Base-by-base conservation (phyloP, 1,140 invertebrate genomes). In the Euwallacea fornicatus region DNA sequence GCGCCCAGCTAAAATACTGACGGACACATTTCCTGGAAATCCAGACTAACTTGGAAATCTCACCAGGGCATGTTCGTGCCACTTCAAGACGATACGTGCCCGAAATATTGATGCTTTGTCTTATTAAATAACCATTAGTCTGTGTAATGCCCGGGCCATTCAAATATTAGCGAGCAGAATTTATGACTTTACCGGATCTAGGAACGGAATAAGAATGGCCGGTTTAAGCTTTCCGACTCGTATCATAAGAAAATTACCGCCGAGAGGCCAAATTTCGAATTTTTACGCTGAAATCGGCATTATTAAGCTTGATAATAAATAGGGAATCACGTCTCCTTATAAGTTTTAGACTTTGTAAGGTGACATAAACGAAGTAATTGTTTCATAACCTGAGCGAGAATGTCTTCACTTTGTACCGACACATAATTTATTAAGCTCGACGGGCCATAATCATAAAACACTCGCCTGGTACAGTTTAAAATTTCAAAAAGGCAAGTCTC, bases 51-150 rank as follows among this genome's bases (percentile, higher is more conserved):
- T 70, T 42, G 13, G 47, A 21, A 70, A 61, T 64, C 53, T 55
- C 69, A 56, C 62, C 60, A 15, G 62, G 67, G 60, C 61, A 69
- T 69, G 54, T 63, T 69, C 67, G 69, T 70, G 69, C 69, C 59
- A 64, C 69, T 70, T 69, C 69, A 65, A 65, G 61, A 56, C 41
- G 61, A 58, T 65, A 70, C 69, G 69, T 70, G 69, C 61, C 69
- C 62, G 61, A 70, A 70, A 70, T 70, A 63, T 70, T 50, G 69
- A 70, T 65, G 54, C 42, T 59, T 63, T 42, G 60, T 64, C 69
- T 70, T 70, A 70, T 70, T 70, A 70, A 70, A 70, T 70, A 70
- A 70, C 62, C 69, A 70, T 70, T 70, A 70, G 60, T 43, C 60
- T 10, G 62, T 65, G 69, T 70, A 70, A 70, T 70, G 69, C 59